Evolutionary conservation across 1,140 invertebrate genomes (phyloP), one percentile per base, ranked within the genome.

Genomic region (Leptinotarsa lineolata): DNA sequence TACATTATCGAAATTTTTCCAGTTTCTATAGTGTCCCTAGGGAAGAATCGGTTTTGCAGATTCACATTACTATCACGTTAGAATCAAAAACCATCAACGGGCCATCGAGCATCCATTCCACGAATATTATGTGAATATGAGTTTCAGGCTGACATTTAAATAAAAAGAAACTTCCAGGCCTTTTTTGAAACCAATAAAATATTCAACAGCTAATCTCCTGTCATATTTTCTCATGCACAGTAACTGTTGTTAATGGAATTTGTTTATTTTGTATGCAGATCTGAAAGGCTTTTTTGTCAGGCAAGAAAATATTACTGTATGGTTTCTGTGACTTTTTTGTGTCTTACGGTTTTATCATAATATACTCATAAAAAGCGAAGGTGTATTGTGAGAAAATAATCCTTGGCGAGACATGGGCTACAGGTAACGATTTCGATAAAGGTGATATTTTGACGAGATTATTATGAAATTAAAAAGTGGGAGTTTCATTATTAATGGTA

Each of bases 141-240:
- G 8, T 39, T 39, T 39, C 11, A 39, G 30, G 11, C 30, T 39
- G 30, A 39, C 30, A 11, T 39, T 39, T 3, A 11, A 39, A 11
- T 39, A 39, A 39, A 39, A 2, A 39, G 30, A 39, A 39, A 39
- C 30, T 11, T 3, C 16, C n/a, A 18, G 48, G 15, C n/a, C 48
- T 54, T 54, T n/a, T 54, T 8, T 8, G n/a, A 54, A 54, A 54
- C 48, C n/a, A 54, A 54, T 54, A 54, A 54, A 54, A 54, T 54
- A 54, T 54, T 18, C 48, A 15, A 5, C 15, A 54, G 48, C 48
- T 54, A 54, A 54, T 54, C 48, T 54, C 48, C 16, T 54, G 48
- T 54, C 48, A 54, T 54, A 54, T 54, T 54, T 54, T 54, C n/a
- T 54, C 48, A 16, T 54, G n/a, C 48, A 54, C 48, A 54, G n/a